Percentiles rank a stretch among this genome's conserved stretches.
Conservation (phyloP, 2,113 vertebrate genomes). For the Mormyrus iriodes region DNA sequence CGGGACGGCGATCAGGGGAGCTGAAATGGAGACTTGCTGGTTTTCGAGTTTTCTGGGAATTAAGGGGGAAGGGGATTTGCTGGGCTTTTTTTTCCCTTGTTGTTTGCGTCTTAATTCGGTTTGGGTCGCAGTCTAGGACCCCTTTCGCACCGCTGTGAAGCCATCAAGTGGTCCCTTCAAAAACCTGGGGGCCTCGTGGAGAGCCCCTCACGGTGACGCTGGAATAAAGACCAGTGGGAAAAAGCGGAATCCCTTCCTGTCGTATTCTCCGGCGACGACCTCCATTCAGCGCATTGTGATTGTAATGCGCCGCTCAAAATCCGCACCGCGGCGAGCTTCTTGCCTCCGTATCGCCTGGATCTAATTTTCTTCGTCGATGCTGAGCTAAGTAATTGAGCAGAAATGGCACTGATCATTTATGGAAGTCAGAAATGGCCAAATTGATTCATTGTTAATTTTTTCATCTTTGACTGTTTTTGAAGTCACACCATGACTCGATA, state of each 20-base stretch:
- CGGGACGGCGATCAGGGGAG: slow-evolving; percentile 9
- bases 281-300: not conserved
- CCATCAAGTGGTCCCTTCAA: slow-evolving; percentile 11
- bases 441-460: not conserved
- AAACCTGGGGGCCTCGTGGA: not conserved
- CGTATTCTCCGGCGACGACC: not conserved
- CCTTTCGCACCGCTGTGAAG: not conserved
- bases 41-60: slow-evolving; percentile 25
- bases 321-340: not conserved
- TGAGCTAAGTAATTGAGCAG: not conserved
- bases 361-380: not conserved
- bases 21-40: slow-evolving; percentile 20
- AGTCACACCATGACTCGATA: not conserved
- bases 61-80: slow-evolving; percentile 1
- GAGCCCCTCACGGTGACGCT: not conserved
- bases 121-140: slow-evolving; percentile 5
- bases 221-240: not conserved
- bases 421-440: not conserved
- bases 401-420: not conserved
- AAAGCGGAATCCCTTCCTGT: slow-evolving; percentile 10
- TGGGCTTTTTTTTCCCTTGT: not conserved
- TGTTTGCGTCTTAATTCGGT: slow-evolving; percentile 20
- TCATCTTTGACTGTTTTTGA: not conserved
- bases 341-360: not conserved
- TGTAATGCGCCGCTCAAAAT: not conserved